phyloP scores from a whole-genome alignment of 2,113 vertebrate genomes.

The Jacana jacana region DNA sequence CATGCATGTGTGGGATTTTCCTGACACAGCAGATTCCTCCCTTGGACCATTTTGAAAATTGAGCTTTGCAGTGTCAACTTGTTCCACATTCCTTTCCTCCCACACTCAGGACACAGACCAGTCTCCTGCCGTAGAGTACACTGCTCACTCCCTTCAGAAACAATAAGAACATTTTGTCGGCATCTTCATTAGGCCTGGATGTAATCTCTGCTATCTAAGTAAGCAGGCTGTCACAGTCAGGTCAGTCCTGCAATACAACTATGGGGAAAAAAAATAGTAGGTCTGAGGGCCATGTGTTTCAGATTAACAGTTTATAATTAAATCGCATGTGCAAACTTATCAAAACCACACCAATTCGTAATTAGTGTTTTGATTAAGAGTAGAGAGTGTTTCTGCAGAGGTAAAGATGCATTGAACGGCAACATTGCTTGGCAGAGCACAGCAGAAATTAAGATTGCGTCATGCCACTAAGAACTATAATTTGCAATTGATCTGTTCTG shows the following conservation, averaged over 20 bases:
- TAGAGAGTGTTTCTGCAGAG: neutral
- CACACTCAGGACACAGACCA: no score
- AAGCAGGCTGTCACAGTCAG: rapidly evolving
- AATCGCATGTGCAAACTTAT: neutral
- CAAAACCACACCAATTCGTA: neutral
- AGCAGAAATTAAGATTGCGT: neutral
- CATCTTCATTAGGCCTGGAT: neutral
- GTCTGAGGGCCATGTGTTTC: neutral
- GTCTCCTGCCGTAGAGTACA: neutral
- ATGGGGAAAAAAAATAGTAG: neutral
- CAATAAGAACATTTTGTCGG: neutral
- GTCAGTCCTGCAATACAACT: no score
- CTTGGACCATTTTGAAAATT: neutral
- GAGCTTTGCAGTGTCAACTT: neutral
- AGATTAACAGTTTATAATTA: neutral
- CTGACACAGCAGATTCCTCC: rapidly evolving
- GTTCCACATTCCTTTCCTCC: neutral
- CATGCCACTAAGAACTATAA: neutral
- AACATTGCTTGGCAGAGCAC: neutral
- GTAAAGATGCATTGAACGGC: neutral
- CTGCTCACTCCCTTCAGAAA: neutral
- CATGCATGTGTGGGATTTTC: rapidly evolving
- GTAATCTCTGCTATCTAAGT: neutral
- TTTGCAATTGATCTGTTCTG: neutral
- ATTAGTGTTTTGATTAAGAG: neutral